These are phyloP conservation scores for Unio delphinus DNA, from an alignment of 2,888 invertebrate genomes.

Conservation along the genomic window DNA sequence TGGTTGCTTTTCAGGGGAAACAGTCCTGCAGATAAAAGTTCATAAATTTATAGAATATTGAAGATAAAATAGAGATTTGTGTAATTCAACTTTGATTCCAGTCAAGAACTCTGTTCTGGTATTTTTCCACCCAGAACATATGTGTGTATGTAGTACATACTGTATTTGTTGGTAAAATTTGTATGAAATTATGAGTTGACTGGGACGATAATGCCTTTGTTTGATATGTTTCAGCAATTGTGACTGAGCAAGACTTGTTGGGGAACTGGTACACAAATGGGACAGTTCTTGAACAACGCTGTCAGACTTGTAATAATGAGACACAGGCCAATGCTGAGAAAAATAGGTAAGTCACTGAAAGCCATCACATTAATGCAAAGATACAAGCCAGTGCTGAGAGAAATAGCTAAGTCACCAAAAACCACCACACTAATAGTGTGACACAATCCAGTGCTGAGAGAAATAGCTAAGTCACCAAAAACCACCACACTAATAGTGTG, in stretches of 20 bases:
- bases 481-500: too few species aligned
- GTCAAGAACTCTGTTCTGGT: too few species aligned
- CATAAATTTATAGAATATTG: too few species aligned
- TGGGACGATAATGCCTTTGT: slow-evolving; percentile 22
- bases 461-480: too few species aligned
- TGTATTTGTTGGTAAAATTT: not conserved
- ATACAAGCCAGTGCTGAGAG: slow-evolving; percentile 39
- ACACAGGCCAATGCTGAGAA: slow-evolving; percentile 44
- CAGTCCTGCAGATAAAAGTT: too few species aligned
- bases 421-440: too few species aligned
- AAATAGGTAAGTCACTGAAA: slow-evolving; percentile 35
- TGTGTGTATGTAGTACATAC: not conserved
- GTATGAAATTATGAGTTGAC: slow-evolving; percentile 34
- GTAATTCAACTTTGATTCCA: too few species aligned
- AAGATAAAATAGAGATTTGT: too few species aligned
- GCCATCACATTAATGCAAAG: slow-evolving; percentile 6
- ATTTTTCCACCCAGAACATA: too few species aligned
- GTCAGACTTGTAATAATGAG: slow-evolving; percentile 39
- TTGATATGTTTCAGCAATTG: slow-evolving; percentile 10
- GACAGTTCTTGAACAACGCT: slow-evolving; percentile 19
- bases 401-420: not conserved
- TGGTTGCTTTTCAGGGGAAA: too few species aligned
- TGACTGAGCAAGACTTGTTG: slow-evolving; percentile 21
- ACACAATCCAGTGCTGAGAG: not conserved
- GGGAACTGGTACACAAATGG: slow-evolving; percentile 11